phyloP scores from a whole-genome alignment of 2,797 vertebrate genomes.

The Gobio occitaniae region DNA sequence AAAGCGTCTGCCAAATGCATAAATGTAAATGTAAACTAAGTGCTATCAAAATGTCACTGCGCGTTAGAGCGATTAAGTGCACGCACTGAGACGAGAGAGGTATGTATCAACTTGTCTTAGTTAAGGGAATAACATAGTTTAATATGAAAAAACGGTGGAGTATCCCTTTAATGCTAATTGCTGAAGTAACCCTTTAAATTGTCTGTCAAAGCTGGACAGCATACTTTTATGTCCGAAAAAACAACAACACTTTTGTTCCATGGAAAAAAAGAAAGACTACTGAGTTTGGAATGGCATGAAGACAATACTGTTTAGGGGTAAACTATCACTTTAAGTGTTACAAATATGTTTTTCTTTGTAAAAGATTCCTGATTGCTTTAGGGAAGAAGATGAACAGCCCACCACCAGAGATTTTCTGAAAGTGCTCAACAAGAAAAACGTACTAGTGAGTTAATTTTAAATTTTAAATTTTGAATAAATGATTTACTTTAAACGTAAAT shows the following conservation, averaged over 20 bases:
- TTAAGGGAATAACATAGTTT: too few relatives aligned
- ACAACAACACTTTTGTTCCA: not conserved
- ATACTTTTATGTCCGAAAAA: not conserved
- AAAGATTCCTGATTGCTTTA: constrained; percentile 72
- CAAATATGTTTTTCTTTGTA: constrained; percentile 3
- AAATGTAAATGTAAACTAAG: too few relatives aligned
- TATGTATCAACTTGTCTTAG: too few relatives aligned
- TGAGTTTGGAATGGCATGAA: not conserved
- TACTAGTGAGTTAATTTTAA: constrained; percentile 67
- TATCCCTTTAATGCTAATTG: too few relatives aligned
- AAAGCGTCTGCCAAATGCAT: too few relatives aligned
- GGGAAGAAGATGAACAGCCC: constrained; percentile 52
- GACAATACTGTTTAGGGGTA: not conserved
- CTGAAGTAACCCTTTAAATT: too few relatives aligned
- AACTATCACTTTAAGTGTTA: not conserved
- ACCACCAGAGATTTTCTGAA: constrained; percentile 58
- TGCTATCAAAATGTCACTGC: too few relatives aligned
- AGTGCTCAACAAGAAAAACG: constrained; percentile 62
- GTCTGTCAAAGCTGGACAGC: not conserved
- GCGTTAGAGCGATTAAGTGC: too few relatives aligned
- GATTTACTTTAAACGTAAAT: not conserved
- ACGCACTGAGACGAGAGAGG: too few relatives aligned
- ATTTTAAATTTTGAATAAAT: not conserved
- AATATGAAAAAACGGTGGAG: too few relatives aligned
- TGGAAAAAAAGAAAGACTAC: not conserved